phyloP scores from a whole-genome alignment of 2,888 invertebrate species.

The Hypomecis punctinalis region DNA sequence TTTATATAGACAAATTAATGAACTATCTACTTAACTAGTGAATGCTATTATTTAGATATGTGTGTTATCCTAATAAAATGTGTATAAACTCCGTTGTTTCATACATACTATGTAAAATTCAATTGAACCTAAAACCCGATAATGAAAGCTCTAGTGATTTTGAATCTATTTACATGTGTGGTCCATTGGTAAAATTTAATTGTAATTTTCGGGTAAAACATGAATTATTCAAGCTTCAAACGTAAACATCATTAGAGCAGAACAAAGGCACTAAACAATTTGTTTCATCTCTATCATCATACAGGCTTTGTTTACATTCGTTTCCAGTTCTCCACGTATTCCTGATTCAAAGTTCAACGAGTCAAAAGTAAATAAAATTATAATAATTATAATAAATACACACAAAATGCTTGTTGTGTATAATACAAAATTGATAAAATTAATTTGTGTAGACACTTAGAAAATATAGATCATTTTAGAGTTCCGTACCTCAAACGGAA shows the following conservation, averaged over 20 bases:
- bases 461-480: too few species aligned
- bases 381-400: too few species aligned
- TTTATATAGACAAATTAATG: too few species aligned
- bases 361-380: too few species aligned
- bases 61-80: too few species aligned
- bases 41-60: too few species aligned
- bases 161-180: conserved; percentile 1
- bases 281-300: conserved; percentile 8
- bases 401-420: too few species aligned
- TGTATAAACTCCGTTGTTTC: too few species aligned
- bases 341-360: conserved; percentile 5
- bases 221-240: conserved; percentile 8
- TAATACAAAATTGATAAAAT: too few species aligned
- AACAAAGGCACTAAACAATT: conserved; percentile 8
- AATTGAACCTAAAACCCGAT: conserved; percentile 9
- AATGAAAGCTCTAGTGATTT: conserved; percentile 6
- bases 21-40: too few species aligned
- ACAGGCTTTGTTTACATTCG: conserved; percentile 9
- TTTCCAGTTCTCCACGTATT: conserved; percentile 11
- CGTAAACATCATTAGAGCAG: conserved; percentile 3
- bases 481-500: too few species aligned
- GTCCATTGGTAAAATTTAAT: conserved; percentile 1
- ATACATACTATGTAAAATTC: not conserved
- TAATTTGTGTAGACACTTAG: too few species aligned
- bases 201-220: not conserved